Percentiles rank a stretch among this genome's conserved stretches.
Conservation (phyloP, 2,113 vertebrate genomes). For the Urocynchramus pylzowi region DNA sequence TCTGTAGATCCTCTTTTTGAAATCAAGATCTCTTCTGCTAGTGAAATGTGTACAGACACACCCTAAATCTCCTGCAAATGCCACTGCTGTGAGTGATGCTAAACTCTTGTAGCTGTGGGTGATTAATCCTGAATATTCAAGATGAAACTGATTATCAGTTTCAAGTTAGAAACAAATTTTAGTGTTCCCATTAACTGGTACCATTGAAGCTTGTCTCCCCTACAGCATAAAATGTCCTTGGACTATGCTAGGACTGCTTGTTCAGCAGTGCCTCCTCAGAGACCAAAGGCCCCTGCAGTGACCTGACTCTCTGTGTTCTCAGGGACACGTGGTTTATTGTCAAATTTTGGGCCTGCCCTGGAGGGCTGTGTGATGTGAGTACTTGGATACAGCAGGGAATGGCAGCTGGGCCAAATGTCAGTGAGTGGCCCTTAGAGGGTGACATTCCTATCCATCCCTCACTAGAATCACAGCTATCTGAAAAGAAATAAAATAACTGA, state of each 20-base stretch:
- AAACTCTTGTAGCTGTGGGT: neutral
- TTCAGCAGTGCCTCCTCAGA: neutral
- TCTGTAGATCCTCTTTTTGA: neutral
- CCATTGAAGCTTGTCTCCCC: neutral
- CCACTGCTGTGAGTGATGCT: neutral
- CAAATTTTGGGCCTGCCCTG: neutral
- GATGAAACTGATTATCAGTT: neutral
- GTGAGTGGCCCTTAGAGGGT: neutral
- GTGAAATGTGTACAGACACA: neutral
- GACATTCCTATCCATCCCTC: neutral
- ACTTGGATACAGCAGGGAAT: neutral
- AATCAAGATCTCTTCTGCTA: neutral
- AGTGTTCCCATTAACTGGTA: neutral
- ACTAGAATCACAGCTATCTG: neutral
- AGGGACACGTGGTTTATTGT: neutral
- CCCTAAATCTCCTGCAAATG: neutral
- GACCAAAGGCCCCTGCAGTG: neutral
- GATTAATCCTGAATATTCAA: neutral
- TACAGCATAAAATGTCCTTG: neutral
- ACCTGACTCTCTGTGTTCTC: neutral
- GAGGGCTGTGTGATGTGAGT: neutral
- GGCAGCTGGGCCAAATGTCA: neutral
- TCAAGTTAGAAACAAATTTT: neutral
- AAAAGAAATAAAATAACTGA: neutral
- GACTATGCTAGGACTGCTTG: neutral